These are phyloP conservation scores for Cephus cinctus DNA, from an alignment of 1,140 invertebrate species.

Conservation along the genomic window DNA sequence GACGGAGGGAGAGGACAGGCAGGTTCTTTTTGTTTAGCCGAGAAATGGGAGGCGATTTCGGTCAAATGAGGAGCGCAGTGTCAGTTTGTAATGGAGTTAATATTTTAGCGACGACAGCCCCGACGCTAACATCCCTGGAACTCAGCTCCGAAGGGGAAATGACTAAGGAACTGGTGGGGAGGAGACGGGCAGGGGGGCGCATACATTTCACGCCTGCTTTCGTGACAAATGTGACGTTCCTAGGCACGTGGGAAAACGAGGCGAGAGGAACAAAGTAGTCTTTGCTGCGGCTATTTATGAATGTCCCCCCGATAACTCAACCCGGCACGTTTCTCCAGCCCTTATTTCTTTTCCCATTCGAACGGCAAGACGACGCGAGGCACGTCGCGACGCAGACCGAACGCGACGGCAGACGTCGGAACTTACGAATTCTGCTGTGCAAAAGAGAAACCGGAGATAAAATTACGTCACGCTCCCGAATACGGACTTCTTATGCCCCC, in stretches of 20 bases:
- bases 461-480: too few species aligned
- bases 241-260: slow-evolving; percentile 25
- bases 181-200: slow-evolving; percentile 6
- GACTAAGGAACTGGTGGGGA: background rate
- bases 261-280: slow-evolving; percentile 29
- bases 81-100: slow-evolving; percentile 32
- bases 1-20: too few species aligned
- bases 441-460: too few species aligned
- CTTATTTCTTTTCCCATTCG: too few species aligned
- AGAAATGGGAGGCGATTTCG: slow-evolving; percentile 27
- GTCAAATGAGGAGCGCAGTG: slow-evolving; percentile 21
- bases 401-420: too few species aligned
- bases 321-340: too few species aligned
- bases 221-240: slow-evolving; percentile 34
- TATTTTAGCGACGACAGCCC: slow-evolving; percentile 22
- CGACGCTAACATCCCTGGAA: background rate
- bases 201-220: slow-evolving; percentile 35
- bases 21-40: slow-evolving; percentile 14
- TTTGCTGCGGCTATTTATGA: slow-evolving; percentile 4
- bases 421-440: too few species aligned
- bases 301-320: background rate
- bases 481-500: too few species aligned
- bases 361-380: too few species aligned
- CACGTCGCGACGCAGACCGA: too few species aligned
- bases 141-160: background rate